Percentiles rank a stretch among this genome's conserved stretches.
phyloP scores from a whole-genome alignment of 2,888 invertebrate species.

The Thalpophila matura region DNA sequence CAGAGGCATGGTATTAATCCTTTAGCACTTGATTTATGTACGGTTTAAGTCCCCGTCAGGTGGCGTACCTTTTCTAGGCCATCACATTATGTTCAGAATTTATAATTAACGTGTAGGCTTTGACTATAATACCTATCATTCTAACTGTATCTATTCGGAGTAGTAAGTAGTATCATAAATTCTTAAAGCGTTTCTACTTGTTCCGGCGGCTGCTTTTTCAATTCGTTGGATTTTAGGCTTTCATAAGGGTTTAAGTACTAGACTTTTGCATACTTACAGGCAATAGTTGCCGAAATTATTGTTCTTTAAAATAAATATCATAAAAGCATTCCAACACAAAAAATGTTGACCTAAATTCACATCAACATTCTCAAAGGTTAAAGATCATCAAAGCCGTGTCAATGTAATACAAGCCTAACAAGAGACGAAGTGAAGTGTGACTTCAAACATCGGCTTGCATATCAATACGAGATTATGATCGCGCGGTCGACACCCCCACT shows the following conservation, averaged over 20 bases:
- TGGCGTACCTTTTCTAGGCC: slow-evolving; percentile 2
- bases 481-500: slow-evolving; percentile 42
- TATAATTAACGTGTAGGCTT: neutral
- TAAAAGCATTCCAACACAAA: neutral
- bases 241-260: no score
- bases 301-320: neutral
- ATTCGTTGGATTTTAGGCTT: neutral
- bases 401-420: slow-evolving; percentile 28
- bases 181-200: no score
- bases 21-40: slow-evolving; percentile 16
- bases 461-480: slow-evolving; percentile 44
- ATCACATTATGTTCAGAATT: slow-evolving; percentile 1
- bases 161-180: no score
- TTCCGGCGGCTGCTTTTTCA: no score
- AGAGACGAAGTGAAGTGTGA: slow-evolving; percentile 23
- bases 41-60: neutral
- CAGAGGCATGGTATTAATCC: slow-evolving; percentile 1
- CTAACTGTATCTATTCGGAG: no score
- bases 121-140: no score
- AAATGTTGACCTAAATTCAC: neutral
- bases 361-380: neutral
- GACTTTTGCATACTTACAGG: no score
- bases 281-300: no score
- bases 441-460: slow-evolving; percentile 49
- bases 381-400: slow-evolving; percentile 8